phyloP scores from a whole-genome alignment of 2,888 invertebrate genomes.

The Drosophila lacicola region DNA sequence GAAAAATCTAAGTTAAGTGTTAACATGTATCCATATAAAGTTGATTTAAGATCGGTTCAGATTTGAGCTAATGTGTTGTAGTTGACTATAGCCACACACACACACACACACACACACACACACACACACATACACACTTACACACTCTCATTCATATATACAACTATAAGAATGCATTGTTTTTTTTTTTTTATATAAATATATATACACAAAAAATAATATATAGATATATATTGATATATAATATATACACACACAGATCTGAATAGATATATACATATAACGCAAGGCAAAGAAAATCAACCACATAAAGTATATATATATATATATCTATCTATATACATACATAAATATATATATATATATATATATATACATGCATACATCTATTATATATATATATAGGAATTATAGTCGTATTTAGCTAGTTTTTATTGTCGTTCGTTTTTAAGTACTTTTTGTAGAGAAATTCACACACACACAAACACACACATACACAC shows the following conservation, averaged over 20 bases:
- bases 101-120: constrained; percentile 10
- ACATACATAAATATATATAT: constrained; percentile 23
- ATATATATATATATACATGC: constrained; percentile 24
- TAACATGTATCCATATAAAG: constrained; percentile 56
- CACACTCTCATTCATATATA: constrained; percentile 30
- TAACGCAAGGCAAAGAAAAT: constrained; percentile 30
- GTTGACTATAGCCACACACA: constrained; percentile 37
- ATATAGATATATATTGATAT: constrained; percentile 19
- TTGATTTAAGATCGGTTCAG: constrained; percentile 45
- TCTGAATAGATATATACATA: constrained; percentile 52
- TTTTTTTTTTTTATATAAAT: constrained; percentile 36
- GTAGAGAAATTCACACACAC: constrained; percentile 57
- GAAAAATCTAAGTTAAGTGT: constrained; percentile 59
- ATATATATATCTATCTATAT: constrained; percentile 4
- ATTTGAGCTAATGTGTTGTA: constrained; percentile 30
- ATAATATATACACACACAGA: constrained; percentile 46
- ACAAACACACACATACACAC: constrained; percentile 13
- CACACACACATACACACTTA: constrained; percentile 7
- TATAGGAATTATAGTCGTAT: constrained; percentile 55
- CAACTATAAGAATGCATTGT: constrained; percentile 44
- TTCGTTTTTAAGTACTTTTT: constrained; percentile 56
- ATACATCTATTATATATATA: constrained; percentile 15
- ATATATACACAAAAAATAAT: constrained; percentile 23
- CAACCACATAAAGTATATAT: constrained; percentile 38
- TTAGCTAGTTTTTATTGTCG: constrained; percentile 59